Conservation (phyloP, 2,888 invertebrate species). For the Apodemia hepburni region DNA sequence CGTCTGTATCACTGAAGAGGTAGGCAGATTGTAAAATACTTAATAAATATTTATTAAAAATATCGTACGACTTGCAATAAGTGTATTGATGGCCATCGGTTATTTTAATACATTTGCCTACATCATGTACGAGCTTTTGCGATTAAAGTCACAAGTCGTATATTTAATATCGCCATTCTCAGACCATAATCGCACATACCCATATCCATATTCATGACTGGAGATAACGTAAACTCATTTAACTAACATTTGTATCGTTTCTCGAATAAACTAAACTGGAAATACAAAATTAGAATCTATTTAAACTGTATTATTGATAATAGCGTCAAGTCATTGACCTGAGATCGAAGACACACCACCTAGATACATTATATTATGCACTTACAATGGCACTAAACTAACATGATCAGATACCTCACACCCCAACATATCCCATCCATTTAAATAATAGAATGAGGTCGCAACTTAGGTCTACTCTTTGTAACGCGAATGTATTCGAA, state of each 20-base stretch:
- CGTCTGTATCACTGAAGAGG: too few relatives aligned
- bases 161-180: neutral
- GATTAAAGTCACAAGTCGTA: constrained; percentile 6
- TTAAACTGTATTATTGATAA: constrained; percentile 28
- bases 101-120: constrained; percentile 1
- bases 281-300: constrained; percentile 16
- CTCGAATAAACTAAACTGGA: constrained; percentile 10
- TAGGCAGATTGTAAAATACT: too few relatives aligned
- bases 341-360: constrained; percentile 50
- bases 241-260: constrained; percentile 12
- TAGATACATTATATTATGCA: constrained; percentile 55
- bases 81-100: neutral
- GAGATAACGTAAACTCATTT: constrained; percentile 1
- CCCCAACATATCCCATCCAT: constrained; percentile 19
- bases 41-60: too few relatives aligned
- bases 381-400: constrained; percentile 46
- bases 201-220: constrained; percentile 10
- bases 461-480: constrained; percentile 20
- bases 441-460: constrained; percentile 27
- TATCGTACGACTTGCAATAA: too few relatives aligned
- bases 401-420: constrained; percentile 42
- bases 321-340: constrained; percentile 47
- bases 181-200: constrained; percentile 2
- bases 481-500: constrained; percentile 22
- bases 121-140: constrained; percentile 2